Evolutionary conservation across 2,797 vertebrate species (phyloP).

Genomic region (Chiroxiphia lanceolata): DNA sequence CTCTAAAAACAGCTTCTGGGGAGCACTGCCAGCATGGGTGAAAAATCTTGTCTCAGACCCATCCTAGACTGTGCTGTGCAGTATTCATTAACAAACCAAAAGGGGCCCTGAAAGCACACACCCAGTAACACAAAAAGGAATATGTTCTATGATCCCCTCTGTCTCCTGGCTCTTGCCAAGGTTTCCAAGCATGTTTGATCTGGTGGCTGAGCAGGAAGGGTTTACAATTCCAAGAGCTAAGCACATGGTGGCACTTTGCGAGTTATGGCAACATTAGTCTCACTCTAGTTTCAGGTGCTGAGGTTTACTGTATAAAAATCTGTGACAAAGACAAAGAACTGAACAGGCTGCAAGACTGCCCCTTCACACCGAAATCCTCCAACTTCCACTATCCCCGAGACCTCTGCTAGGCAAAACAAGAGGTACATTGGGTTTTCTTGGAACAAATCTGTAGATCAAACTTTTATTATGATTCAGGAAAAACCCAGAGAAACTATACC

Average conservation of each 20-base stretch:
- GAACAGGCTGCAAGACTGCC: neutral
- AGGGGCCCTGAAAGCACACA: neutral
- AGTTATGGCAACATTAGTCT: neutral
- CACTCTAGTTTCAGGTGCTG: neutral
- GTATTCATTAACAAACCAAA: neutral
- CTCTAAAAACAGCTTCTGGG: neutral
- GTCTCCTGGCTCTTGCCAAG: neutral
- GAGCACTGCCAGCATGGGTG: neutral
- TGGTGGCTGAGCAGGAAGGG: neutral
- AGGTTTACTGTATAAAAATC: neutral
- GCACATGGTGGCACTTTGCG: neutral
- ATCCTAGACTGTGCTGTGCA: neutral
- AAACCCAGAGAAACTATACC: neutral
- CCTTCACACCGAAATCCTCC: neutral
- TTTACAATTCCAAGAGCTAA: neutral
- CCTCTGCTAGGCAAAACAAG: neutral
- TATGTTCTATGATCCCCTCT: neutral
- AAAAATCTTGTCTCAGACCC: neutral
- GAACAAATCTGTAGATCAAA: neutral
- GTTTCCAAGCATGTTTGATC: neutral
- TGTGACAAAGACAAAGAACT: neutral
- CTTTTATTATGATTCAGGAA: neutral
- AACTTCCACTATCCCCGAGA: neutral
- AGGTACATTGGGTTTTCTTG: neutral
- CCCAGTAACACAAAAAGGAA: neutral